Evolutionary conservation across 2,113 vertebrate species (phyloP), one percentile per base, ranked within the genome.

Genomic region (Lophochroa leadbeateri): DNA sequence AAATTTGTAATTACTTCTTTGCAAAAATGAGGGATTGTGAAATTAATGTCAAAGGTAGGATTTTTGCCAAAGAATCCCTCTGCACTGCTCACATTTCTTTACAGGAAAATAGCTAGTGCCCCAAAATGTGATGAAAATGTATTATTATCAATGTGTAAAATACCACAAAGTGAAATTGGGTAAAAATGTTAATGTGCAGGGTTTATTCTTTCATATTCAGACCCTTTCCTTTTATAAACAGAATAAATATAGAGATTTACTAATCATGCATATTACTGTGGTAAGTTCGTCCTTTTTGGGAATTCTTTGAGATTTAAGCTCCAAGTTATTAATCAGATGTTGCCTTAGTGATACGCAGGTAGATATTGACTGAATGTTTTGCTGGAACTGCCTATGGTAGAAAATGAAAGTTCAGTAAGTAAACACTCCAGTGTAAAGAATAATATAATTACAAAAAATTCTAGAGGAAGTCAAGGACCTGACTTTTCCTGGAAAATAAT

Each of bases 1-100:
- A 41, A 53, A 44, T 70, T 95, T 77, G 28, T 92, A 94, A 92
- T 75, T 94, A 78, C 37, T 83, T 81, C 28, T 93, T 94, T 90
- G 80, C 64, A 86, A 83, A 65, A 47, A 28, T 29, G 12, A 92
- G 7, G 1, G 17, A n/a, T 63, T 88, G n/a, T 25, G 64, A 88
- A 95, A 78, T 65, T 67, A 28, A 44, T 41, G 39, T 71, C 64
- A 28, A 67, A 90, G 80, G 50, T 23, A 78, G 11, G 13, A 37
- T 81, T 90, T 94, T 88, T 75, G 75, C 39, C 29, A 52, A 87
- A 76, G 9, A 91, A 53, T 41, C n/a, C 25, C 12, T 64, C 65
- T 91, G 35, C 12, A 27, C 20, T 39, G 24, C 65, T 94, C 72
- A 27, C 7, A 15, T 93, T 69, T 25, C 13, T 88, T 93, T 61